Evolutionary conservation across 2,888 invertebrate species (phyloP).

Genomic region (Holacanthella duospinosa): DNA sequence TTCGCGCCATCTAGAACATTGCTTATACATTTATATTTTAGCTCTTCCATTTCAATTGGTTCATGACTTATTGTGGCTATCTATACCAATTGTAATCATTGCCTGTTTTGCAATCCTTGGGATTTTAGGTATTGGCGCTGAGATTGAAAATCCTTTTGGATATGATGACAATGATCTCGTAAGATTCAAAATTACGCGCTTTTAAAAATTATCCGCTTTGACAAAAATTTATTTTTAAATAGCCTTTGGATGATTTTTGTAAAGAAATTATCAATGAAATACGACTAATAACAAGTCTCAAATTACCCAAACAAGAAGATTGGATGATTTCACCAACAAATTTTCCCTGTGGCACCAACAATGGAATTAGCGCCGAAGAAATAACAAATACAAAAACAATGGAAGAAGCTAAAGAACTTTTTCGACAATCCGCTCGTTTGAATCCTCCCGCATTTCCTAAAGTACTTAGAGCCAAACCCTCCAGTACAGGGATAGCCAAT

Average conservation of each 20-base stretch:
- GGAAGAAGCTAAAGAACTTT: not conserved
- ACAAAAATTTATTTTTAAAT: conserved; percentile 3
- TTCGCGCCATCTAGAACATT: not conserved
- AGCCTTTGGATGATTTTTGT: not conserved
- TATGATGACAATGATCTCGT: conserved; percentile 2
- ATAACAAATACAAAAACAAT: not conserved
- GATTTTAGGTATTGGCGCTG: not conserved
- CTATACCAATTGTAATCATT: not conserved
- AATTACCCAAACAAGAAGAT: not conserved
- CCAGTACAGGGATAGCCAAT: not conserved
- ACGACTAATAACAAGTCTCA: not conserved
- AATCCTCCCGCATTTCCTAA: not conserved
- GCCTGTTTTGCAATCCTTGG: not conserved
- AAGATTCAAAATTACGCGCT: not conserved
- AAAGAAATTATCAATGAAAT: not conserved
- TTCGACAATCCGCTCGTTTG: not conserved
- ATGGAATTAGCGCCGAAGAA: not conserved
- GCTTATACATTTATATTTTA: not conserved
- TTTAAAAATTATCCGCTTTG: not conserved
- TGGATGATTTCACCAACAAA: not conserved
- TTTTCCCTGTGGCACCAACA: not conserved
- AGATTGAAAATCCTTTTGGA: conserved; percentile 2
- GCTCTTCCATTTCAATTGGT: not conserved
- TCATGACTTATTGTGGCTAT: not conserved
- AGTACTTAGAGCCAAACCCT: not conserved